phyloP scores from a whole-genome alignment of 2,888 invertebrate genomes.

The Spialia ferax region DNA sequence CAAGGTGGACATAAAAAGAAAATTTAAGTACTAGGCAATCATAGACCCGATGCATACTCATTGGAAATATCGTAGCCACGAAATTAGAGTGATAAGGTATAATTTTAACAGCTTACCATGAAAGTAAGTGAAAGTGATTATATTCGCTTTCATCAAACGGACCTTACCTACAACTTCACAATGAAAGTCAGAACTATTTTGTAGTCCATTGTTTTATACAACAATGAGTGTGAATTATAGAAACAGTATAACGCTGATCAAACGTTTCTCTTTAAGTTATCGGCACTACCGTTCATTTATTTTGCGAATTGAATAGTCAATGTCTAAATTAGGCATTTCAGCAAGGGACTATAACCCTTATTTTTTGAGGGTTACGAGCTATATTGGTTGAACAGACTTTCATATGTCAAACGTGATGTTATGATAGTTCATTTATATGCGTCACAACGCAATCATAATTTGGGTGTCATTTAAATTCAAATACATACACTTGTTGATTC shows the following conservation, averaged over 20 bases:
- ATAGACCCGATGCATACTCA: background rate
- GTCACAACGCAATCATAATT: background rate
- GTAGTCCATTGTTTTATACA: slow-evolving; percentile 31
- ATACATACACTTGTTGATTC: background rate
- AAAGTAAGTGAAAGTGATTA: slow-evolving; percentile 22
- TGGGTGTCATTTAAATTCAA: slow-evolving; percentile 3
- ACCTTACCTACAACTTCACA: slow-evolving; percentile 10
- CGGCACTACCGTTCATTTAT: slow-evolving; percentile 1
- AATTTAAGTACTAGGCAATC: background rate
- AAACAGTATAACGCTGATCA: slow-evolving; percentile 36
- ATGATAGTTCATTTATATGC: slow-evolving; percentile 7
- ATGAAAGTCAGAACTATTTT: slow-evolving; percentile 31
- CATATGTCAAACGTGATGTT: background rate
- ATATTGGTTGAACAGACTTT: background rate
- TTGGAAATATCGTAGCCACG: background rate
- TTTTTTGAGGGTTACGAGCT: background rate
- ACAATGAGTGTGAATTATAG: slow-evolving; percentile 32
- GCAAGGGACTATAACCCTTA: background rate
- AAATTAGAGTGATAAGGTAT: slow-evolving; percentile 6
- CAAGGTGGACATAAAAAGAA: background rate
- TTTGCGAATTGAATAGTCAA: slow-evolving; percentile 9
- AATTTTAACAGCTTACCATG: slow-evolving; percentile 12
- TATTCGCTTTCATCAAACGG: slow-evolving; percentile 6
- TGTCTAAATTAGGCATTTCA: background rate
- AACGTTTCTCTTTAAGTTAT: slow-evolving; percentile 22